Evolutionary conservation across 2,888 invertebrate species (phyloP), one percentile per base, ranked within the genome.

Genomic region (Tinea semifulvella): DNA sequence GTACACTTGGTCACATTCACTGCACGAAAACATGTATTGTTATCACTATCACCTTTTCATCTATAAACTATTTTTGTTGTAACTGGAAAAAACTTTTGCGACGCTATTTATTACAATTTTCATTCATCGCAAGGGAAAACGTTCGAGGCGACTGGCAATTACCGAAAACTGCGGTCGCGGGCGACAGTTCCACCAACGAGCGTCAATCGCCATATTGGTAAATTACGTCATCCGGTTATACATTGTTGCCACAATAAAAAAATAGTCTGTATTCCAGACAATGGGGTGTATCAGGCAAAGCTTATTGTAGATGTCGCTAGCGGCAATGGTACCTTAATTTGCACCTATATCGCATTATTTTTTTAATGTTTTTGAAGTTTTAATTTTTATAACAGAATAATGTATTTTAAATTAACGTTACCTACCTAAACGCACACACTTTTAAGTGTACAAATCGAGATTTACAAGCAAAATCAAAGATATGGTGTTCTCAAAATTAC

Each of bases 161-260:
- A 67, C 58, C 65, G 61, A 63, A 68, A 64, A 73, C 68, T 68
- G 67, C 59, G 59, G 59, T 28, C 51, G 65, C 62, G 63, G n/a
- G 65, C 60, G 60, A 61, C 59, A 61, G 63, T 61, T 63, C 60
- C 19, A 13, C 60, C 54, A 64, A 18, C 69, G 67, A 75, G 79
- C 79, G 79, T 79, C 79, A 77, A 74, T 65, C 79, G 79, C 79
- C 79, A 79, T 79, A 72, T 77, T 79, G 66, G 60, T 62, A 45
- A 64, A 70, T 79, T 77, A 79, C 79, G 79, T 79, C 79, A 79
- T 66, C 60, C 47, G 2, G 8, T 7, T 10, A 3, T 22, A 8
- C 8, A 10, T 18, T 36, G 10, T 36, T 36, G 16, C 36, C 16
- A 36, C 31, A 31, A 14, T 13, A 2, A 31, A 31, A 31, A 31